Conservation (phyloP, 2,888 invertebrate species). For the Ophioninae sp. region DNA sequence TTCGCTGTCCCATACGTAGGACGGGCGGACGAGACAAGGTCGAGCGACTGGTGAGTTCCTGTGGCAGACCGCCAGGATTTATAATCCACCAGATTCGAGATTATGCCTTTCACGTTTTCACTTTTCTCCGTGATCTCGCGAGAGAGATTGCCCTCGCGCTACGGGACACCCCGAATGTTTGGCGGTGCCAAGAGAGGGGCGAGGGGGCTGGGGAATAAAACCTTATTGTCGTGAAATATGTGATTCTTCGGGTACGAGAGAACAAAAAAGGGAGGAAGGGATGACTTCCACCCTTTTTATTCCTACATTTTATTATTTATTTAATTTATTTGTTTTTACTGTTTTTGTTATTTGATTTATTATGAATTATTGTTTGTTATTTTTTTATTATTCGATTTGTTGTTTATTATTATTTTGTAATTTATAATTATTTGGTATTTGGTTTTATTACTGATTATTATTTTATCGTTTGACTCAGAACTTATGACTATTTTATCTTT, state of each 20-base stretch:
- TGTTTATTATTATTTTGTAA: not conserved
- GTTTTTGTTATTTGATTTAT: conserved; percentile 11
- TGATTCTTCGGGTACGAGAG: conserved; percentile 38
- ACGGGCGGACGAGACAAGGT: conserved; percentile 29
- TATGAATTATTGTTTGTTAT: not conserved
- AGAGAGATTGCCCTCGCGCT: conserved; percentile 63
- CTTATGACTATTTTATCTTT: too few relatives aligned
- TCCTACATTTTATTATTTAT: conserved; percentile 23
- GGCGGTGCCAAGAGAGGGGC: too few relatives aligned
- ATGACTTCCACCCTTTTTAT: not conserved
- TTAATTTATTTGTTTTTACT: conserved; percentile 3
- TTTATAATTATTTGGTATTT: conserved; percentile 15
- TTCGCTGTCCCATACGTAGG: too few relatives aligned
- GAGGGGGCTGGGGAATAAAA: conserved; percentile 21
- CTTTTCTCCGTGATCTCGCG: conserved; percentile 64
- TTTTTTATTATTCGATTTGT: conserved; percentile 2
- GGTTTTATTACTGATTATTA: conserved; percentile 26
- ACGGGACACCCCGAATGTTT: conserved; percentile 35
- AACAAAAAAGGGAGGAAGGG: conserved; percentile 8
- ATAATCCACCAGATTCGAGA: conserved; percentile 68
- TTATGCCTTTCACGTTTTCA: conserved; percentile 66
- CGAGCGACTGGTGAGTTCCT: conserved; percentile 41
- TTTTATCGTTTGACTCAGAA: too few relatives aligned
- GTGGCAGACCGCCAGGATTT: conserved; percentile 63
- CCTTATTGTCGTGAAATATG: conserved; percentile 57